Conservation (phyloP, 2,888 invertebrate species). For the Aquatica leii region DNA sequence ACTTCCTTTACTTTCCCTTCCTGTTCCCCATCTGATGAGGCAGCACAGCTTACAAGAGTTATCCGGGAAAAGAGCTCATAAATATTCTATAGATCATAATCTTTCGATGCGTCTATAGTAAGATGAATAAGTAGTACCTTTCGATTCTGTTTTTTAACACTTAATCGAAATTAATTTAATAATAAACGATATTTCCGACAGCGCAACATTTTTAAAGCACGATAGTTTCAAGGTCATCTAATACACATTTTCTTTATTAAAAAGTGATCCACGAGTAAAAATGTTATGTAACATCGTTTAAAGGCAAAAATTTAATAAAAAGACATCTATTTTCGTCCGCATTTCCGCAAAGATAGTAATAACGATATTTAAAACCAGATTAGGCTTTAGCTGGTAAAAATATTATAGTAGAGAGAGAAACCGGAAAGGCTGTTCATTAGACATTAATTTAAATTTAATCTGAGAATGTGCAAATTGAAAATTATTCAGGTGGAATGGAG, state of each 20-base stretch:
- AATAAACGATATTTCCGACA: too few relatives aligned
- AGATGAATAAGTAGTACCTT: constrained; percentile 17
- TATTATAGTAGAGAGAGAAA: constrained; percentile 43
- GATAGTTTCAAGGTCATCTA: too few relatives aligned
- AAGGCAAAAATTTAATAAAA: constrained; percentile 21
- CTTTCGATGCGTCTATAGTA: constrained; percentile 21
- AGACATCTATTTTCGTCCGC: constrained; percentile 24
- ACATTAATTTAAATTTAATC: constrained; percentile 57
- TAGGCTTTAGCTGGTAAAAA: constrained; percentile 38
- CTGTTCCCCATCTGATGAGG: constrained; percentile 38
- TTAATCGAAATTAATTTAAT: too few relatives aligned
- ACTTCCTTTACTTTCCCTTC: constrained; percentile 41
- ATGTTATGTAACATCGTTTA: not conserved
- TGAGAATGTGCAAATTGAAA: constrained; percentile 57
- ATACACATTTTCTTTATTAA: too few relatives aligned
- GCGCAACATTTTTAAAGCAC: too few relatives aligned
- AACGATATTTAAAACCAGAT: constrained; percentile 39
- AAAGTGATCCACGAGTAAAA: too few relatives aligned
- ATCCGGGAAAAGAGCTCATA: constrained; percentile 26
- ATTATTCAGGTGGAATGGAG: constrained; percentile 57
- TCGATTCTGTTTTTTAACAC: too few relatives aligned
- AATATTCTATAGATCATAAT: constrained; percentile 32
- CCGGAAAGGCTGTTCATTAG: constrained; percentile 54
- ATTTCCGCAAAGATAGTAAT: constrained; percentile 35
- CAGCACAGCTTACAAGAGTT: constrained; percentile 36